These are phyloP conservation scores for Avahi laniger DNA, from an alignment of 2,797 vertebrate genomes.

Conservation along the genomic window DNA sequence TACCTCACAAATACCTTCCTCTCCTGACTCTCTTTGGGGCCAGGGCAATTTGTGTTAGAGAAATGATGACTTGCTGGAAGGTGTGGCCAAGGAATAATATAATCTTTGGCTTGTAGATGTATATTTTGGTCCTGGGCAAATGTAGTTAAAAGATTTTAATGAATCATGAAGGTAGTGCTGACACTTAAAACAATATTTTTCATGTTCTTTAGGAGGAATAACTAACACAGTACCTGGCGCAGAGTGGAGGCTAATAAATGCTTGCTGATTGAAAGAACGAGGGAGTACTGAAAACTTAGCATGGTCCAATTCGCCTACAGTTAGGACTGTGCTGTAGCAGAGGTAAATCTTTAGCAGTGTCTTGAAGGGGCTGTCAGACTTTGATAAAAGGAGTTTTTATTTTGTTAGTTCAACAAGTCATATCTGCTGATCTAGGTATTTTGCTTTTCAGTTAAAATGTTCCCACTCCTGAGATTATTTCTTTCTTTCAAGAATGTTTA, in stretches of 20 bases:
- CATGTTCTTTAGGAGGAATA: conserved; percentile 49
- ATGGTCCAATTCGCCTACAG: neutral
- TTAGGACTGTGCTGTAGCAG: neutral
- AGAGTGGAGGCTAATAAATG: neutral
- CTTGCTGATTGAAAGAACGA: neutral
- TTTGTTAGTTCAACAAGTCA: neutral
- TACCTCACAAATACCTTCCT: conserved; percentile 3
- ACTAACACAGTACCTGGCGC: conserved; percentile 23
- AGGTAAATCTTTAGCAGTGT: neutral
- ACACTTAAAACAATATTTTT: conserved; percentile 77
- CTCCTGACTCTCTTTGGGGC: conserved; percentile 16
- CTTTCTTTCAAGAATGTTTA: neutral
- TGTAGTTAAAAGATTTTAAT: conserved; percentile 66
- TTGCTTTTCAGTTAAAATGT: conserved; percentile 34
- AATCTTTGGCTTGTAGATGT: conserved; percentile 71
- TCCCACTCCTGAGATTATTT: neutral
- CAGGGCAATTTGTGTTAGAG: conserved; percentile 37
- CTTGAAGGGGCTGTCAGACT: neutral
- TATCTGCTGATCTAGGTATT: neutral
- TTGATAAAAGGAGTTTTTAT: neutral
- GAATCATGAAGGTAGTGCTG: conserved; percentile 57
- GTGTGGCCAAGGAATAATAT: conserved; percentile 77
- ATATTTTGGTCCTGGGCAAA: conserved; percentile 67
- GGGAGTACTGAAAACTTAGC: neutral
- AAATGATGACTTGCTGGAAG: conserved; percentile 61